phyloP scores from a whole-genome alignment of 2,113 vertebrate species.

The Dermatemys mawii region DNA sequence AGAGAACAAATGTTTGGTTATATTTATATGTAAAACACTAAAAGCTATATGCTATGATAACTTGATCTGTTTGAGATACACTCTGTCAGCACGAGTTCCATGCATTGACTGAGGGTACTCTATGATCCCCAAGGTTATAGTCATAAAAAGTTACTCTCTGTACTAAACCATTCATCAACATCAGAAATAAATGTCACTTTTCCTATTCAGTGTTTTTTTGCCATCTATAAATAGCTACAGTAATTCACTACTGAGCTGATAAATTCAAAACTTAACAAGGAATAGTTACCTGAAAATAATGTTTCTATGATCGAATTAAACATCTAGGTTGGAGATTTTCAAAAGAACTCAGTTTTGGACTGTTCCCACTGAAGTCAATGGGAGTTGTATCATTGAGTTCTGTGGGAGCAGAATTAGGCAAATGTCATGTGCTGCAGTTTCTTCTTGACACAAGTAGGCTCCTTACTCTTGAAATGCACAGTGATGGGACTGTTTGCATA shows the following conservation, averaged over 20 bases:
- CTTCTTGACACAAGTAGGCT: constrained; percentile 25
- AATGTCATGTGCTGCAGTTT: constrained; percentile 2
- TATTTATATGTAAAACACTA: constrained; percentile 73
- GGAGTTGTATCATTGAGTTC: background rate
- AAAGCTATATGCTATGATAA: constrained; percentile 66
- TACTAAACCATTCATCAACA: constrained; percentile 52
- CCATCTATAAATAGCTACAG: constrained; percentile 39
- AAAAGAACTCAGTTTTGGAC: background rate
- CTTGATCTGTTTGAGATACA: constrained; percentile 71
- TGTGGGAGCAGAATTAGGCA: constrained; percentile 41
- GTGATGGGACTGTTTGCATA: constrained; percentile 57
- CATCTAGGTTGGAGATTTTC: background rate
- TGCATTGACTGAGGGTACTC: constrained; percentile 60
- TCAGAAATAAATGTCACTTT: constrained; percentile 38
- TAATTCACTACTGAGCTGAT: constrained; percentile 45
- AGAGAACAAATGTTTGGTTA: constrained; percentile 71
- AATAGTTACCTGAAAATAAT: background rate
- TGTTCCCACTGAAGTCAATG: background rate
- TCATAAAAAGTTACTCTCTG: constrained; percentile 64
- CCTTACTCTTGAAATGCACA: constrained; percentile 21
- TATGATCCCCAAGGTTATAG: constrained; percentile 63
- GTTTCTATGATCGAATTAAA: background rate
- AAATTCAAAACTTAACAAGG: background rate
- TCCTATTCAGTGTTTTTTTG: constrained; percentile 9
- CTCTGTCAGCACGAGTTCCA: constrained; percentile 67